Percentiles rank a stretch among this genome's conserved stretches.
Evolutionary conservation across 2,113 vertebrate species (phyloP).

Genomic region (Phaethon lepturus): DNA sequence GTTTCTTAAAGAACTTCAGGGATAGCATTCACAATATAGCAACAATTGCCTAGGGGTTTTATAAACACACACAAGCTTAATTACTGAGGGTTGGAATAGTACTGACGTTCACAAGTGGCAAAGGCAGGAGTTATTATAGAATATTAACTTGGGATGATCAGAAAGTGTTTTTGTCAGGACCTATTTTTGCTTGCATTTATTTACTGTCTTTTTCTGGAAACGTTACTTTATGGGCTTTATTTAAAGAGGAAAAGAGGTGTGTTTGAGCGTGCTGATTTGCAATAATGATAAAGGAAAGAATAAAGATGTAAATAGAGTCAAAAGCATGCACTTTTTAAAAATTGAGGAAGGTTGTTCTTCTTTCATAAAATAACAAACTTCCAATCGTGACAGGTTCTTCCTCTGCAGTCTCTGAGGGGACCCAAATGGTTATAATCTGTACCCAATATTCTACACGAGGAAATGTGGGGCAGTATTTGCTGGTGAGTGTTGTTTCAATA

Average conservation of each 20-base stretch:
- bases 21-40: not conserved
- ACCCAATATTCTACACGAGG: accelerated
- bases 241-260: not conserved
- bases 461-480: not conserved
- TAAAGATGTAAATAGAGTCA: not conserved
- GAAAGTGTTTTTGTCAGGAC: not conserved
- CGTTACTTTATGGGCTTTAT: not conserved
- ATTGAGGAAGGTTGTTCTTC: not conserved
- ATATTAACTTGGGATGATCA: not conserved
- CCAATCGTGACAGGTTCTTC: not conserved
- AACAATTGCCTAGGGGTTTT: not conserved
- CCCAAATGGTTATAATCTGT: not conserved
- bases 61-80: not conserved
- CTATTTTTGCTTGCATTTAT: not conserved
- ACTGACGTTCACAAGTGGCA: not conserved
- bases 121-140: not conserved
- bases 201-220: not conserved
- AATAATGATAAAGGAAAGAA: not conserved
- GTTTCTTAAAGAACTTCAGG: not conserved
- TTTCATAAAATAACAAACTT: not conserved
- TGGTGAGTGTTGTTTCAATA: not conserved
- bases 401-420: not conserved
- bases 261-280: not conserved
- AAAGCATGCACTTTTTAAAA: not conserved
- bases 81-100: not conserved